Evolutionary conservation across 2,113 vertebrate genomes (phyloP).

Genomic region (Hippocampus guttulatus): DNA sequence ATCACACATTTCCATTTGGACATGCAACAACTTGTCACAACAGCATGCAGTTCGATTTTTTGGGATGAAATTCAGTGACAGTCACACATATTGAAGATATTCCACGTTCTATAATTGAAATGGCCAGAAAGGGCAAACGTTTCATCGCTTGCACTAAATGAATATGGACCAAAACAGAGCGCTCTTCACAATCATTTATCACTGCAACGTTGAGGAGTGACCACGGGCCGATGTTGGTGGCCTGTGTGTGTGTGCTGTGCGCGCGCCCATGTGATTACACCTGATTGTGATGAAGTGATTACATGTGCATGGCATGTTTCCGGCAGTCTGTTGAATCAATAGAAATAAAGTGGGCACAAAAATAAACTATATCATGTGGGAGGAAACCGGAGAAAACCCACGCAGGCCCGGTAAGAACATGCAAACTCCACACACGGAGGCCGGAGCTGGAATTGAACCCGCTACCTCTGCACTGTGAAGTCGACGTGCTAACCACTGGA

Average conservation of each 20-base stretch:
- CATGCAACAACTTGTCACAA: not conserved
- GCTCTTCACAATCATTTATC: not conserved
- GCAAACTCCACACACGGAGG: no score
- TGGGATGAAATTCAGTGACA: not conserved
- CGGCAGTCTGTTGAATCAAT: not conserved
- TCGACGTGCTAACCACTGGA: no score
- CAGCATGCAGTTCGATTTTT: not conserved
- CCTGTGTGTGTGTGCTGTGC: not conserved
- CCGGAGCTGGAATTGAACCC: no score
- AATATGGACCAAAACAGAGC: not conserved
- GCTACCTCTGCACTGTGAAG: no score
- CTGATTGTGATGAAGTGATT: conserved; percentile 44
- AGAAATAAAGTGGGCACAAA: conserved; percentile 45
- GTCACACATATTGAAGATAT: not conserved
- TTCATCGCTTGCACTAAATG: not conserved
- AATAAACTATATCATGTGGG: no score
- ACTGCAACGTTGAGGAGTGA: not conserved
- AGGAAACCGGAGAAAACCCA: no score
- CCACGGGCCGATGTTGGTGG: not conserved
- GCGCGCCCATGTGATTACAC: conserved; percentile 11
- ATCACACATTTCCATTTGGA: not conserved
- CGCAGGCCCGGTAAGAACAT: no score
- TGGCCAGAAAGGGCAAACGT: not conserved
- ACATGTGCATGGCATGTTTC: not conserved
- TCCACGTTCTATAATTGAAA: not conserved